Evolutionary conservation across 1,140 invertebrate species (phyloP).

Genomic region (Eumeta japonica): DNA sequence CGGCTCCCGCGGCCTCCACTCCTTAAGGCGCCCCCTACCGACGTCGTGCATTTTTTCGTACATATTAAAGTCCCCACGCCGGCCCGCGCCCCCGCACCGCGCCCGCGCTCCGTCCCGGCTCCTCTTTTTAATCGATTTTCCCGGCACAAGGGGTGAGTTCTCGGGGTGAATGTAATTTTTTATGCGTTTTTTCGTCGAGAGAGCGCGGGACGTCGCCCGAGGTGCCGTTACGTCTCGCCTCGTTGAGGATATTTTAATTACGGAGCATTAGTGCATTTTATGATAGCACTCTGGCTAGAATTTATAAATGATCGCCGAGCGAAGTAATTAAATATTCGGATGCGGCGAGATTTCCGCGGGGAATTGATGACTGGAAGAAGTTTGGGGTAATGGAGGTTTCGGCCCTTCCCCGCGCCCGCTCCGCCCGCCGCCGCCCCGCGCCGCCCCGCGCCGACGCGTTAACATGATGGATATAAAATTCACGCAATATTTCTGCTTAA

Average conservation of each 20-base stretch:
- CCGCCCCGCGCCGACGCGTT: no score
- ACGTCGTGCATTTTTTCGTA: constrained; percentile 57
- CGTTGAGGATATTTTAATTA: constrained; percentile 61
- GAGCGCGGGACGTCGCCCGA: constrained; percentile 44
- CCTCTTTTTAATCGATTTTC: constrained; percentile 59
- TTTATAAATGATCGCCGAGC: constrained; percentile 54
- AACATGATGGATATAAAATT: constrained; percentile 54
- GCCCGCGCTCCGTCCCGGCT: constrained; percentile 35
- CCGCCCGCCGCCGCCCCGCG: no score
- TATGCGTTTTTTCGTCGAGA: constrained; percentile 56
- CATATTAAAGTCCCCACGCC: constrained; percentile 50
- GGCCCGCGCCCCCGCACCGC: constrained; percentile 15
- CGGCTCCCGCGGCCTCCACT: constrained; percentile 34
- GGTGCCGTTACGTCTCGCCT: constrained; percentile 59
- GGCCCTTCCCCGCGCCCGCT: no score
- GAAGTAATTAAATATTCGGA: constrained; percentile 58
- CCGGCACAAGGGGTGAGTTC: constrained; percentile 56
- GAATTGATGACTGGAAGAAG: constrained; percentile 26
- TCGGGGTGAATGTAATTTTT: constrained; percentile 61
- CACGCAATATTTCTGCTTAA: constrained; percentile 53
- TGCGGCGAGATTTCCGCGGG: constrained; percentile 54
- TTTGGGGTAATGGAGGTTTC: constrained; percentile 38
- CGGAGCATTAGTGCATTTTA: constrained; percentile 57
- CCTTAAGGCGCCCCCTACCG: constrained; percentile 35
- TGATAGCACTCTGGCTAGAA: constrained; percentile 51